These are phyloP conservation scores for Eupithecia centaureata DNA, from an alignment of 2,888 invertebrate species.

Conservation along the genomic window DNA sequence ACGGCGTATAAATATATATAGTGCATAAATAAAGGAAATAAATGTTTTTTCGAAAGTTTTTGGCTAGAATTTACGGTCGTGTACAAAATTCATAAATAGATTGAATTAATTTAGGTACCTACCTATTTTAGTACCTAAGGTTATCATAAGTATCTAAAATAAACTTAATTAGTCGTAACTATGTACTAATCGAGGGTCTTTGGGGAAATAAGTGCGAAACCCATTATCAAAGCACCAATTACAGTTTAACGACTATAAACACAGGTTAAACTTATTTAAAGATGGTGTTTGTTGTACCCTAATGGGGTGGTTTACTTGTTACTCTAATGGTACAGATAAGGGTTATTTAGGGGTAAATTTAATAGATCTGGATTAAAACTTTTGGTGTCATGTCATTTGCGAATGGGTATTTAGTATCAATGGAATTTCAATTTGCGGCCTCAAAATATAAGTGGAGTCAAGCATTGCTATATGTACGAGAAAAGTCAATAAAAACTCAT, in stretches of 20 bases:
- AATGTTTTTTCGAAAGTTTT: too few relatives aligned
- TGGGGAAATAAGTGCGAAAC: conserved; percentile 17
- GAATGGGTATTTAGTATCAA: too few relatives aligned
- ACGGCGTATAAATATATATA: too few relatives aligned
- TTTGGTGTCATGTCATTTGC: neutral
- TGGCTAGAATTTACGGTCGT: too few relatives aligned
- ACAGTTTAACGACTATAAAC: conserved; percentile 22
- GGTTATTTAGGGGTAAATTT: conserved; percentile 3
- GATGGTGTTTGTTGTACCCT: conserved; percentile 26
- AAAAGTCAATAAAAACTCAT: too few relatives aligned
- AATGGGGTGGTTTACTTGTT: conserved; percentile 17
- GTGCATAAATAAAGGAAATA: too few relatives aligned
- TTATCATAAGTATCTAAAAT: neutral
- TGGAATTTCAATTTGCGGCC: too few relatives aligned
- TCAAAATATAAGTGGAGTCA: too few relatives aligned
- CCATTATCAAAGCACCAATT: conserved; percentile 8
- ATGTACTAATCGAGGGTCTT: neutral
- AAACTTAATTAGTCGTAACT: neutral
- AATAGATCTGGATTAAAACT: neutral
- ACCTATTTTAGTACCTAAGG: too few relatives aligned
- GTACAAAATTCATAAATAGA: too few relatives aligned
- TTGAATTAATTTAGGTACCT: too few relatives aligned
- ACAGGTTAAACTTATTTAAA: conserved; percentile 20
- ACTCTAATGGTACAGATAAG: conserved; percentile 19
- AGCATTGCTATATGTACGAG: too few relatives aligned